Evolutionary conservation across 1,140 invertebrate species (phyloP).

Genomic region (Drosophila miranda): DNA sequence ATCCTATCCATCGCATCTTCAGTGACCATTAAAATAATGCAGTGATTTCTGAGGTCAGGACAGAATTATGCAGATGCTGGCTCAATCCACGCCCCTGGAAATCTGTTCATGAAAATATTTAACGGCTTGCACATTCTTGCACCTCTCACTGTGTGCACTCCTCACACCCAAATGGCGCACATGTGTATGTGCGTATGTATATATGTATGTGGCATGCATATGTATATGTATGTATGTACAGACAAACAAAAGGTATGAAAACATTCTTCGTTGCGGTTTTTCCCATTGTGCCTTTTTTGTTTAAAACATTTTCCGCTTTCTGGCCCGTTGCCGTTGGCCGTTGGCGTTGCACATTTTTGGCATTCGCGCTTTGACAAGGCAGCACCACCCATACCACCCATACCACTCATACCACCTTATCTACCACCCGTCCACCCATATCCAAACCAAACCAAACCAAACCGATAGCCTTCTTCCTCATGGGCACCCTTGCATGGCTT

Average conservation of each 20-base stretch:
- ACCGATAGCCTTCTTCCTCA: too few relatives aligned
- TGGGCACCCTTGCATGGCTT: background rate
- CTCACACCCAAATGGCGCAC: constrained; percentile 1
- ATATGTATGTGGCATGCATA: background rate
- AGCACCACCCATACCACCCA: constrained; percentile 4
- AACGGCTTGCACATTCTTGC: constrained; percentile 78
- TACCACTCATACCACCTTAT: background rate
- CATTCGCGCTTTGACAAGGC: constrained; percentile 77
- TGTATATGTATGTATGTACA: background rate
- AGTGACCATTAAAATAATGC: constrained; percentile 72
- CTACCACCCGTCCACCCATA: too few relatives aligned
- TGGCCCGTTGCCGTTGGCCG: background rate
- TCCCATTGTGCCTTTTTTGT: constrained; percentile 63
- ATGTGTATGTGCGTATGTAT: constrained; percentile 6
- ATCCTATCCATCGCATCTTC: background rate
- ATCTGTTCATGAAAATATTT: constrained; percentile 77
- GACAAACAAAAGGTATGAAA: constrained; percentile 66
- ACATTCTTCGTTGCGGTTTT: constrained; percentile 78
- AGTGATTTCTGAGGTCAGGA: constrained; percentile 67
- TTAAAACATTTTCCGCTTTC: constrained; percentile 39
- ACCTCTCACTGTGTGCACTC: constrained; percentile 43
- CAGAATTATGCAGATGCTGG: constrained; percentile 61
- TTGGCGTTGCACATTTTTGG: constrained; percentile 73
- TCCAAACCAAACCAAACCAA: too few relatives aligned
- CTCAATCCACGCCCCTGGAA: constrained; percentile 34